A percentile compares a stretch with the other conserved stretches of the same genome.
phyloP scores from a whole-genome alignment of 64 coral and sea anemone genomes.

The Exaiptasia diaphana region DNA sequence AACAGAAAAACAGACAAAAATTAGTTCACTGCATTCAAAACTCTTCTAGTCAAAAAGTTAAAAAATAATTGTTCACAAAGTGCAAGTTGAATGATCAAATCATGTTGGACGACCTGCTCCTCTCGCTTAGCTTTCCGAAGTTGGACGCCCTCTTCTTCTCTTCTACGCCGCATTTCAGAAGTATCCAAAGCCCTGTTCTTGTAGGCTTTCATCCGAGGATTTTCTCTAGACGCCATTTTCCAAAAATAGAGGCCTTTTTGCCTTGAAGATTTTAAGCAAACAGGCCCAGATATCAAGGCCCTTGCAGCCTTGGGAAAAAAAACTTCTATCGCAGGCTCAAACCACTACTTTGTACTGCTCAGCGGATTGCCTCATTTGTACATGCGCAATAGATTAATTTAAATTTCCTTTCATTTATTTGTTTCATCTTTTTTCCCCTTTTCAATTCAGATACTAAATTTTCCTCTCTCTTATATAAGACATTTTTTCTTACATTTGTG shows the following conservation, averaged over 20 bases:
- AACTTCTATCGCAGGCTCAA: background rate
- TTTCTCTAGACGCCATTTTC: slow-evolving; percentile 70
- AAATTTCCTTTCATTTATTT: background rate
- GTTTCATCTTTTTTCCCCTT: background rate
- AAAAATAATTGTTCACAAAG: no score
- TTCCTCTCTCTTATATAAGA: no score
- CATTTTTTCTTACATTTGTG: no score
- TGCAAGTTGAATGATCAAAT: no score
- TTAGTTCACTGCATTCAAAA: background rate
- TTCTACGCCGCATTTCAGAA: slow-evolving; percentile 89
- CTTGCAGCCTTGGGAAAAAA: background rate
- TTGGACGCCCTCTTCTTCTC: slow-evolving; percentile 97
- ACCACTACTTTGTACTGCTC: background rate
- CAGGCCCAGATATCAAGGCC: slow-evolving; percentile 13
- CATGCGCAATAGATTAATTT: background rate
- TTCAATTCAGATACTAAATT: background rate
- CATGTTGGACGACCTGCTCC: slow-evolving; percentile 96
- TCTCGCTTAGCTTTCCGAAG: slow-evolving; percentile 94
- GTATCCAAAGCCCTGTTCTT: slow-evolving; percentile 94
- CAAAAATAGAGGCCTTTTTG: slow-evolving; percentile 2
- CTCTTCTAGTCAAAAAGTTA: no score
- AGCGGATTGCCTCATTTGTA: background rate
- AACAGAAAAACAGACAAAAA: background rate
- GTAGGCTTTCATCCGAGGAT: slow-evolving; percentile 93
- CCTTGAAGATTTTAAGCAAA: slow-evolving; percentile 12